Conservation (phyloP, 2,888 invertebrate genomes). For the Euplexia lucipara region DNA sequence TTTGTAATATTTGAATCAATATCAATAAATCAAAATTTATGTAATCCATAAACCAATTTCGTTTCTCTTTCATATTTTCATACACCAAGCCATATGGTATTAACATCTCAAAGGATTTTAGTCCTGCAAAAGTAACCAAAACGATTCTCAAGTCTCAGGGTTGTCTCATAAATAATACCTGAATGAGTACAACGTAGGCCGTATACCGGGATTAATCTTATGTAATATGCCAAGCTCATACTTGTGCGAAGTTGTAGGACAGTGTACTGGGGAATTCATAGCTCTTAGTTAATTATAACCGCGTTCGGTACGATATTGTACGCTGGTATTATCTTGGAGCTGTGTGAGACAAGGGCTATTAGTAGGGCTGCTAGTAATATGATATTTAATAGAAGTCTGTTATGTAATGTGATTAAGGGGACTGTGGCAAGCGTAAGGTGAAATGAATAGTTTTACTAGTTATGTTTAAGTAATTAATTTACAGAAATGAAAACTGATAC, state of each 20-base stretch:
- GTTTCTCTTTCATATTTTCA: constrained; percentile 15
- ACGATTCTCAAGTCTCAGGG: constrained; percentile 54
- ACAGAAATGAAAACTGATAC: no score
- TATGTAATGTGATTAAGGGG: constrained; percentile 12
- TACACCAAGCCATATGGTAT: constrained; percentile 18
- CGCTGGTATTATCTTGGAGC: constrained; percentile 63
- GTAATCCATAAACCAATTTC: constrained; percentile 1
- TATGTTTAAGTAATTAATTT: background rate
- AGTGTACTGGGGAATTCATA: constrained; percentile 68
- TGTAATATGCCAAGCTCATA: constrained; percentile 63
- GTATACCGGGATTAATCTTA: constrained; percentile 72
- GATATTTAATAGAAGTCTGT: constrained; percentile 34
- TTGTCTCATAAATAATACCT: constrained; percentile 70
- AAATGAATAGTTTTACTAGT: constrained; percentile 6
- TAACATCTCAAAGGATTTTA: constrained; percentile 40
- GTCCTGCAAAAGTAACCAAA: constrained; percentile 51
- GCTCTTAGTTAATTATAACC: constrained; percentile 71
- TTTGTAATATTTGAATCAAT: background rate
- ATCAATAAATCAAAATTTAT: background rate
- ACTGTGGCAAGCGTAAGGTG: background rate
- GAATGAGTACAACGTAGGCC: constrained; percentile 48
- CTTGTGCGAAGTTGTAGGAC: constrained; percentile 54
- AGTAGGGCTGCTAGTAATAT: constrained; percentile 47
- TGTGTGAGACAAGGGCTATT: constrained; percentile 55
- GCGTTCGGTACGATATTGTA: constrained; percentile 64